Conservation (phyloP, 2,888 invertebrate species). For the Chelonus formosanus region DNA sequence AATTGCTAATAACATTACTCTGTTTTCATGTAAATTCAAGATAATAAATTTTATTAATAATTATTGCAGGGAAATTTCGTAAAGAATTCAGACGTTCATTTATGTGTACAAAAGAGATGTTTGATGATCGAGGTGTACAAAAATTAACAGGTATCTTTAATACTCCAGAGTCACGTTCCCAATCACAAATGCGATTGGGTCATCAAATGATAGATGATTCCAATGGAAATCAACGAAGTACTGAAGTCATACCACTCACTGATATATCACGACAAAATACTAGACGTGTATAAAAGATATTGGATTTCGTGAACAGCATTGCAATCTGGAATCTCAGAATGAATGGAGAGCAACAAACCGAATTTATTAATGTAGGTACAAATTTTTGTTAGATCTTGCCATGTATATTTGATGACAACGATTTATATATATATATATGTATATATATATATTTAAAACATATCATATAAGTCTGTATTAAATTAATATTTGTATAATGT, state of each 20-base stretch:
- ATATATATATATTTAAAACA: too few species aligned
- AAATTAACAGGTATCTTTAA: slow-evolving; percentile 40
- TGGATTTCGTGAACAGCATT: neutral
- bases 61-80: slow-evolving; percentile 65
- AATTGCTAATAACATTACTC: too few species aligned
- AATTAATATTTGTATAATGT: too few species aligned
- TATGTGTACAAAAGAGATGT: slow-evolving; percentile 46
- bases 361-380: too few species aligned
- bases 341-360: too few species aligned
- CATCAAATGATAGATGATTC: slow-evolving; percentile 11
- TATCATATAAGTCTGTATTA: too few species aligned
- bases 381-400: too few species aligned
- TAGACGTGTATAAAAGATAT: too few species aligned
- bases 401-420: too few species aligned
- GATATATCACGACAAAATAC: slow-evolving; percentile 37
- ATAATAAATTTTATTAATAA: slow-evolving; percentile 1
- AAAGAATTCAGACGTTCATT: slow-evolving; percentile 66
- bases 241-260: slow-evolving; percentile 57
- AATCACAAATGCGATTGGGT: neutral
- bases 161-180: neutral
- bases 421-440: too few species aligned
- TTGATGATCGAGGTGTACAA: slow-evolving; percentile 45
- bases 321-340: too few species aligned
- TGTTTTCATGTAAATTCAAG: neutral
- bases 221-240: slow-evolving; percentile 47